Conservation (phyloP, 2,113 vertebrate species). For the Hyaena hyaena region DNA sequence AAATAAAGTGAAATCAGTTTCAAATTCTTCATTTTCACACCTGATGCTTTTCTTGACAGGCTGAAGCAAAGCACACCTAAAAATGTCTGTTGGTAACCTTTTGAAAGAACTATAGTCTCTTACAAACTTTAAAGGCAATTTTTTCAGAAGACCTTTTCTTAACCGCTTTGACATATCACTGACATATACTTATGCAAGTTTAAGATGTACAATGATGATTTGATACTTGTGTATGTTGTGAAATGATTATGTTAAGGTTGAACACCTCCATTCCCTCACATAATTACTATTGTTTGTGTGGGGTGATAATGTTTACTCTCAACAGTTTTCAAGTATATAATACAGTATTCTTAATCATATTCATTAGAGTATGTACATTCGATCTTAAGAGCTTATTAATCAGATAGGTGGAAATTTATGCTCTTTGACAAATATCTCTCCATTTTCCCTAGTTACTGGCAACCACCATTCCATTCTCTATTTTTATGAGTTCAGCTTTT, state of each 20-base stretch:
- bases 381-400: neutral
- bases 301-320: neutral
- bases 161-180: neutral
- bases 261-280: neutral
- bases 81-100: neutral
- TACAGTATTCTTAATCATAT: neutral
- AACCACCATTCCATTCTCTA: neutral
- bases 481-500: neutral
- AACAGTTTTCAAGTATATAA: neutral
- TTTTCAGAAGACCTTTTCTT: neutral
- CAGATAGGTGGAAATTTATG: neutral
- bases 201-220: neutral
- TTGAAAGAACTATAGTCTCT: neutral
- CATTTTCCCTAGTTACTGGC: neutral
- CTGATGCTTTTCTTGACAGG: neutral
- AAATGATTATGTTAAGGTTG: neutral
- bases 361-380: neutral
- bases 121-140: neutral
- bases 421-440: neutral
- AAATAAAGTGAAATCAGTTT: neutral
- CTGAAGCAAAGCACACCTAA: neutral
- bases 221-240: neutral
- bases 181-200: neutral
- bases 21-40: neutral
- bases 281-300: neutral